Conservation (phyloP, 2,113 vertebrate genomes). For the human (Homo sapiens) region GRCh38 chr5:96317501-96318000, state of each 20-base stretch:
- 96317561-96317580: slow-evolving; percentile 52
- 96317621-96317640: slow-evolving; percentile 41
- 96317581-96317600: slow-evolving; percentile 62
- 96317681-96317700: slow-evolving; percentile 41
- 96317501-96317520: neutral
- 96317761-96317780: slow-evolving; percentile 6
- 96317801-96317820: slow-evolving; percentile 63
- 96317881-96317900: neutral
- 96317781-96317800: neutral
- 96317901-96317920: neutral
- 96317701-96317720: neutral
- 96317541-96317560: slow-evolving; percentile 33
- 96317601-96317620: slow-evolving; percentile 58
- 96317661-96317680: slow-evolving; percentile 71
- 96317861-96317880: slow-evolving; percentile 27
- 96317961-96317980: slow-evolving; percentile 41
- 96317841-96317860: neutral
- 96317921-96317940: slow-evolving; percentile 42
- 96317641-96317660: slow-evolving; percentile 56
- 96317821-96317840: neutral
- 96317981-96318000: slow-evolving; percentile 50
- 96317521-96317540: slow-evolving; percentile 34
- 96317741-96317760: slow-evolving; percentile 52
- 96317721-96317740: slow-evolving; percentile 25
- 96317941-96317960: neutral